Conservation (phyloP, 2,113 vertebrate genomes). For the Actinemys pallida region DNA sequence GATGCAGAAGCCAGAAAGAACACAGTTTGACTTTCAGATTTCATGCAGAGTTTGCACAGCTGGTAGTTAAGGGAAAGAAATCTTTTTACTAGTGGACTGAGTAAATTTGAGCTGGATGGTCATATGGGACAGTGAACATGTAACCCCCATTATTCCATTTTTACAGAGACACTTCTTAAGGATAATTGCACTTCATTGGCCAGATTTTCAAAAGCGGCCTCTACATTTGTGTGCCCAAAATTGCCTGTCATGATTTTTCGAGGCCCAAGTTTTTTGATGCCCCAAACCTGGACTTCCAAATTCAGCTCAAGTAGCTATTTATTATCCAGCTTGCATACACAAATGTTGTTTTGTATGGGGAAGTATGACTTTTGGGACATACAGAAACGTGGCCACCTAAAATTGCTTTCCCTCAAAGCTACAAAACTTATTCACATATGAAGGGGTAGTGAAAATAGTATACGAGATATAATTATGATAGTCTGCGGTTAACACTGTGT, state of each 20-base stretch:
- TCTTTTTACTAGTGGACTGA: neutral
- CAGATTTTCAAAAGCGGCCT: neutral
- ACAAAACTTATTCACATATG: neutral
- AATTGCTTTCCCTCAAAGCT: neutral
- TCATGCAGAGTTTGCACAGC: neutral
- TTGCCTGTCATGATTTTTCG: neutral
- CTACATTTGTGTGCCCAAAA: neutral
- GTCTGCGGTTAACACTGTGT: neutral
- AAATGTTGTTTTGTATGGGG: neutral
- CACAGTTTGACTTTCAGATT: neutral
- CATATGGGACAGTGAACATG: neutral
- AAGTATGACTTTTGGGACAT: neutral
- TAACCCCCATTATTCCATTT: neutral
- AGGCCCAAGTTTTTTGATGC: neutral
- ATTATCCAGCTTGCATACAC: neutral
- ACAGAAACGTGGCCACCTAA: neutral
- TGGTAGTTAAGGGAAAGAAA: neutral
- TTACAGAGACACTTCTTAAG: neutral
- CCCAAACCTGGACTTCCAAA: neutral
- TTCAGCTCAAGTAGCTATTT: neutral
- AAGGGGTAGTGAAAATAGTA: neutral
- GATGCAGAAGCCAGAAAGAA: neutral
- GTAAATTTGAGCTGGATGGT: neutral
- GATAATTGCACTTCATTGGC: neutral
- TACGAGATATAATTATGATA: rapidly evolving